Base-by-base conservation (phyloP, 2,113 vertebrate genomes). In the Lophotis ruficrista region DNA sequence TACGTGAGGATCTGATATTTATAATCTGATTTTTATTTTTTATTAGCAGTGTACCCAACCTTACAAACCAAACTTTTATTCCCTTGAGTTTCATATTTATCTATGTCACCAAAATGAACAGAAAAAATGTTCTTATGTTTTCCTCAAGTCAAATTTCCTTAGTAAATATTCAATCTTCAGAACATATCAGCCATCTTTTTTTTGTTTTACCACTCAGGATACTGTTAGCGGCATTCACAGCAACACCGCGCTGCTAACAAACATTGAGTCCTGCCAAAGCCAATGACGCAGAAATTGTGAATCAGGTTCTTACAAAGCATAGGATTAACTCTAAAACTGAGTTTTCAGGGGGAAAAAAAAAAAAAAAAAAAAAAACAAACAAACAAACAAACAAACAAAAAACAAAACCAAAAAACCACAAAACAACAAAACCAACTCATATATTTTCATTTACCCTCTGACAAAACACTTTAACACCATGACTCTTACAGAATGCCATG, bases 401-500 rank as follows among this genome's bases (percentile, higher is more conserved):
- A n/a, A n/a, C 11, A 4, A 53, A 31, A 9, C 10, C 6, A 50
- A 54, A 43, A 41, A 14, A 33, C 31, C 48, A 48, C 48, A 48
- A 22, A 70, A 43, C 17, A 47, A 53, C 14, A 17, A 68, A 61
- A 10, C 14, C 56, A 65, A 4, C 60, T 71, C 1, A 0, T 31
- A 28, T 33, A 10, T 61, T 70, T 73, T 66, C 16, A 30, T 87
- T 78, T 65, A 28, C 24, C 12, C 11, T 28, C 24, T 23, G 75
- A 31, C 31, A 53, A 25, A 79, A 45, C 41, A 45, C 31, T 8
- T 8, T 31, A 45, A 27, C 22, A 15, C 12, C 58, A 19, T 0
- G 0, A 33, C 31, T 64, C 51, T 73, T 56, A 48, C 7, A 9
- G n/a, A 43, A 4, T 28, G 11, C 0, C 10, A 2, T 41, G 30